Conservation (phyloP, 2,888 invertebrate species). For the Blera fallax region DNA sequence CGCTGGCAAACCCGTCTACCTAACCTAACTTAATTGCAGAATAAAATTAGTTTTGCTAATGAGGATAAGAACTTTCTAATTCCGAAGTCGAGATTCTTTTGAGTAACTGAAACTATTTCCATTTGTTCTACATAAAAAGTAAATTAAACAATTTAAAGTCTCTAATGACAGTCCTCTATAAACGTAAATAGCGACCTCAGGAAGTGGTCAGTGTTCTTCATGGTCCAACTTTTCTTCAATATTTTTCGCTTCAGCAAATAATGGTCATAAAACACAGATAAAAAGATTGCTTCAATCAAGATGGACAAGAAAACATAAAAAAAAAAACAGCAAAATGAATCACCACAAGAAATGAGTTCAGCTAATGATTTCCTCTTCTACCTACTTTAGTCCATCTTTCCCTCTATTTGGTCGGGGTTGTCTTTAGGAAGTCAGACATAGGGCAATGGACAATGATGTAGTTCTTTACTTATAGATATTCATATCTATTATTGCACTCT, state of each 20-base stretch:
- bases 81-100: no score
- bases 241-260: conserved; percentile 6
- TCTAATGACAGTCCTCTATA: not conserved
- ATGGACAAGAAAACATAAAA: not conserved
- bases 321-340: not conserved
- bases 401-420: not conserved
- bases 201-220: conserved; percentile 7
- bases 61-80: no score
- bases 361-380: conserved; percentile 11
- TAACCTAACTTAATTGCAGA: no score
- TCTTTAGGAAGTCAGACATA: not conserved
- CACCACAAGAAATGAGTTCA: conserved; percentile 24
- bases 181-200: not conserved
- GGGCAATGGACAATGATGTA: conserved; percentile 3
- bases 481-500: conserved; percentile 24
- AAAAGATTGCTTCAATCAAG: not conserved
- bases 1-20: no score
- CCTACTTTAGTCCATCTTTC: not conserved
- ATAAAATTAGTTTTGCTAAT: no score
- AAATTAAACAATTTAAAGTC: not conserved
- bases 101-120: no score
- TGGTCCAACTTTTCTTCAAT: not conserved
- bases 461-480: no score
- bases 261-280: not conserved
- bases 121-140: not conserved